phyloP scores from a whole-genome alignment of 2,888 invertebrate species.

The Aethes cnicana region DNA sequence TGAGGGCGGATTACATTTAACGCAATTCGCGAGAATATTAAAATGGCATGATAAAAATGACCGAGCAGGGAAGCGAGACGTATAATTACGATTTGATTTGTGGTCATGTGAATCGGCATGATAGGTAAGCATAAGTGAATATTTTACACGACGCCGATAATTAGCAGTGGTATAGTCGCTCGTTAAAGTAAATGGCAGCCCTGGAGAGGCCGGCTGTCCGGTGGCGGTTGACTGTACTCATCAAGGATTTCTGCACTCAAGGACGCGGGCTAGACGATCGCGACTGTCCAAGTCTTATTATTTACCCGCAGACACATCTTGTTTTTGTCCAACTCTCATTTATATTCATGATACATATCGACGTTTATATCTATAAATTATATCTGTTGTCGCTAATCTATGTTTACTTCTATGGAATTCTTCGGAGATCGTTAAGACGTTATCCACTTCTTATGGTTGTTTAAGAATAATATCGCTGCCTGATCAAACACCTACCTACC shows the following conservation, averaged over 20 bases:
- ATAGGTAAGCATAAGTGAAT: conserved; percentile 5
- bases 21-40: too few relatives aligned
- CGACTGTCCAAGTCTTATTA: conserved; percentile 75
- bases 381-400: conserved; percentile 56
- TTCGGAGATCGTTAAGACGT: conserved; percentile 42
- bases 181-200: conserved; percentile 70
- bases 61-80: conserved; percentile 2
- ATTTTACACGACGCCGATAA: not conserved
- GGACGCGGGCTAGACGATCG: conserved; percentile 77
- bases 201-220: conserved; percentile 71
- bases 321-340: conserved; percentile 76
- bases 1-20: too few relatives aligned
- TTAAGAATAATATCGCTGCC: conserved; percentile 5
- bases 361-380: conserved; percentile 75
- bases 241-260: conserved; percentile 81
- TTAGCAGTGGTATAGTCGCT: conserved; percentile 31
- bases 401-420: conserved; percentile 43
- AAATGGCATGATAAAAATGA: conserved; percentile 15
- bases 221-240: conserved; percentile 82
- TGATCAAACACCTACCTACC: too few relatives aligned
- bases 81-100: conserved; percentile 27
- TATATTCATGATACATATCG: conserved; percentile 79
- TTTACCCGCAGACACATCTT: conserved; percentile 75
- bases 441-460: conserved; percentile 15
- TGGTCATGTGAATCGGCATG: conserved; percentile 14